These are phyloP conservation scores for Climacteris rufus DNA, from an alignment of 2,113 vertebrate genomes.

Conservation along the genomic window DNA sequence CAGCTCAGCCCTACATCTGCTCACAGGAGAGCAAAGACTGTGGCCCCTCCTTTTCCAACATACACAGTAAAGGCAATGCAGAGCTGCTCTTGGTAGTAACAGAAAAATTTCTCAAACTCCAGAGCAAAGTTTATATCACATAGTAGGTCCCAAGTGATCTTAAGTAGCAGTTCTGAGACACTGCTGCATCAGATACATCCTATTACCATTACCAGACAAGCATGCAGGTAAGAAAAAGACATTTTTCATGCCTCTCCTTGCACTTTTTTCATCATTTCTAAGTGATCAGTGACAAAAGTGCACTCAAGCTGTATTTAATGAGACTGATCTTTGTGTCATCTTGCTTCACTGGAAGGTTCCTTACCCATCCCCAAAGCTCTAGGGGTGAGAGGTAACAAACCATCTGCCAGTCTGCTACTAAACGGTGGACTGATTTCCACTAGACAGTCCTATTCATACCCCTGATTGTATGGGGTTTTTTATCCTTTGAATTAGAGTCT, in stretches of 20 bases:
- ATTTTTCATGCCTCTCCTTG: not conserved
- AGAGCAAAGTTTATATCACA: not conserved
- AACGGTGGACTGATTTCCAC: not conserved
- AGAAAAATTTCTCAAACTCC: not conserved
- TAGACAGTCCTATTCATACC: not conserved
- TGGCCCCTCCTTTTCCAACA: not conserved
- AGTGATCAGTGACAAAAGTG: not conserved
- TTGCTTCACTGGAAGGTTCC: not conserved
- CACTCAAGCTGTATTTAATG: not conserved
- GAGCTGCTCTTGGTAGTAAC: not conserved
- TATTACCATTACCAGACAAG: not conserved
- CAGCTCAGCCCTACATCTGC: not conserved
- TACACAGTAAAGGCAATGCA: not conserved
- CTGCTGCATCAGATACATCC: not conserved
- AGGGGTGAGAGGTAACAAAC: not conserved
- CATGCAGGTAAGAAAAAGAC: not conserved
- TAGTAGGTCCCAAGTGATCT: not conserved
- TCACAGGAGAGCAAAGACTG: accelerated
- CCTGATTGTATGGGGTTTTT: not conserved
- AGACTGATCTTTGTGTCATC: not conserved
- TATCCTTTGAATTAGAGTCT: not conserved
- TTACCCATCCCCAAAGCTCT: not conserved
- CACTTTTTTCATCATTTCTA: not conserved
- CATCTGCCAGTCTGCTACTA: not conserved
- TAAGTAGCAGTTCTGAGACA: not conserved